Percentiles rank a stretch among this genome's conserved stretches.
phyloP scores from a whole-genome alignment of 2,888 invertebrate genomes.

The Brenthis daphne region DNA sequence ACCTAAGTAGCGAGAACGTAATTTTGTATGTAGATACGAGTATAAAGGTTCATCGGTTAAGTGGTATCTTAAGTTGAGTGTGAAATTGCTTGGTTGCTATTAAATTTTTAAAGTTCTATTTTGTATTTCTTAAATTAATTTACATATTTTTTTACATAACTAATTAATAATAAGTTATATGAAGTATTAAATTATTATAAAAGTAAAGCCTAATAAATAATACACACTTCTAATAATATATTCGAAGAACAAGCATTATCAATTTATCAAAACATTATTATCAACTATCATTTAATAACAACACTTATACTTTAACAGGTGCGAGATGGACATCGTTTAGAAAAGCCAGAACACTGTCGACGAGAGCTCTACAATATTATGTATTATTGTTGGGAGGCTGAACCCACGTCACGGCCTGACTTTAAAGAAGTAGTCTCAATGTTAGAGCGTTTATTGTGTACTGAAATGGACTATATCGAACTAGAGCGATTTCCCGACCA shows the following conservation, averaged over 20 bases:
- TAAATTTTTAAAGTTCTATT: too few relatives aligned
- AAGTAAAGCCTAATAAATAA: too few relatives aligned
- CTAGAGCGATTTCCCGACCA: constrained; percentile 96
- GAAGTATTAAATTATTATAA: too few relatives aligned
- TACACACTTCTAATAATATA: too few relatives aligned
- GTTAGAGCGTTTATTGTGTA: constrained; percentile 91
- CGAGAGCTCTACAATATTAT: constrained; percentile 96
- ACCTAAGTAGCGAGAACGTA: too few relatives aligned
- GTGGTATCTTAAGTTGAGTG: too few relatives aligned
- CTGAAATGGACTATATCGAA: constrained; percentile 96
- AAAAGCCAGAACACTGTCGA: constrained; percentile 96
- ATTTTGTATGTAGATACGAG: too few relatives aligned
- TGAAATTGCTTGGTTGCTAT: too few relatives aligned
- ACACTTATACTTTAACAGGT: constrained; percentile 75
- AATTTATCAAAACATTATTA: background rate
- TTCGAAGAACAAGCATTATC: background rate
- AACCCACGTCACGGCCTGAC: constrained; percentile 90
- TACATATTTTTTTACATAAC: too few relatives aligned
- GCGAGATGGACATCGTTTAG: constrained; percentile 93
- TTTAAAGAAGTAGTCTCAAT: constrained; percentile 91
- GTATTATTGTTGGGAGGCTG: constrained; percentile 97
- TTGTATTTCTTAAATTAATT: too few relatives aligned
- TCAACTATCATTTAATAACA: background rate
- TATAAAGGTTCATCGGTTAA: too few relatives aligned
- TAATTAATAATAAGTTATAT: too few relatives aligned